Evolutionary conservation across 2,888 invertebrate genomes (phyloP).

Genomic region (Clistopyga incitator): DNA sequence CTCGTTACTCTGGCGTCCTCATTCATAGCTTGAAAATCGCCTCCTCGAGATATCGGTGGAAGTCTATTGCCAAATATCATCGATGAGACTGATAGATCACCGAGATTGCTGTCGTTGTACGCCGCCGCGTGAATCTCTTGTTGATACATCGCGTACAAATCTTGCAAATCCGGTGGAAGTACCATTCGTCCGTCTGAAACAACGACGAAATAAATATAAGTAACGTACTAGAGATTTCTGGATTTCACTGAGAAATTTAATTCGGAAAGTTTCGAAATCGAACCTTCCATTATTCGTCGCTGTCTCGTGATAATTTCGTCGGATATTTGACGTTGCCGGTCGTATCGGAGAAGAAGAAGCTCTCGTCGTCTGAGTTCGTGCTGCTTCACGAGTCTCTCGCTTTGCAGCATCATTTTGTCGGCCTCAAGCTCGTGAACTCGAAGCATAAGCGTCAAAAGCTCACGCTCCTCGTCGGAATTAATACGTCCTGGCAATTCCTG

Average conservation of each 20-base stretch:
- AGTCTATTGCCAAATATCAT: constrained; percentile 85
- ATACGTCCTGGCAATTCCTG: constrained; percentile 94
- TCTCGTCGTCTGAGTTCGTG: constrained; percentile 94
- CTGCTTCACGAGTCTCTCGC: constrained; percentile 93
- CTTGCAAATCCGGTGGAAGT: constrained; percentile 91
- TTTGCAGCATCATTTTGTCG: constrained; percentile 96
- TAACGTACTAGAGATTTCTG: background rate
- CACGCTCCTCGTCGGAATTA: constrained; percentile 95
- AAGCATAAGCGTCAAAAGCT: constrained; percentile 94
- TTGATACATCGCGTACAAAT: constrained; percentile 93
- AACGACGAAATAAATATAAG: background rate
- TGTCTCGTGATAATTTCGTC: constrained; percentile 97
- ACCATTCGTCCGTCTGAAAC: constrained; percentile 88
- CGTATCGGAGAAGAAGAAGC: constrained; percentile 92
- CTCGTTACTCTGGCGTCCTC: constrained; percentile 74
- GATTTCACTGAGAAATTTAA: constrained; percentile 2
- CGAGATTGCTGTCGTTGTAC: constrained; percentile 88
- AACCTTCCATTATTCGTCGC: constrained; percentile 93
- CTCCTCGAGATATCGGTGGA: constrained; percentile 86
- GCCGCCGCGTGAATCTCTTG: constrained; percentile 95
- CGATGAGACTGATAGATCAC: constrained; percentile 83
- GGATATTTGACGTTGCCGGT: constrained; percentile 93
- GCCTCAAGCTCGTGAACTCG: constrained; percentile 97
- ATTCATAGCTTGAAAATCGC: constrained; percentile 74
- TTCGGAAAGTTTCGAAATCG: constrained; percentile 33